Percentiles rank a stretch among this genome's conserved stretches.
phyloP scores from a whole-genome alignment of 2,888 invertebrate genomes.

The Watsonalla cultraria region DNA sequence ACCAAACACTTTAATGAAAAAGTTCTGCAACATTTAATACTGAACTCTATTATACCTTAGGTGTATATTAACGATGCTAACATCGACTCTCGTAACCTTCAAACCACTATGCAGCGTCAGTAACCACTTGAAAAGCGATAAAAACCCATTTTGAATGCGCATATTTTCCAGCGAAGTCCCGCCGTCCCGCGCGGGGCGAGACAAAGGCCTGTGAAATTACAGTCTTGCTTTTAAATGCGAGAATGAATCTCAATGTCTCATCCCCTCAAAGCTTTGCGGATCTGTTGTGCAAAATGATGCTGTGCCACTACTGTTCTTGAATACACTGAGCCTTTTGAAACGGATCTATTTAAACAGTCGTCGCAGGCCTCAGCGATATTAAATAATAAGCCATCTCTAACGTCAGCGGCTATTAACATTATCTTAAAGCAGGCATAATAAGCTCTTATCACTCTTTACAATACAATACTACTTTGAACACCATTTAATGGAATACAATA shows the following conservation, averaged over 20 bases:
- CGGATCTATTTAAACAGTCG: constrained; percentile 24
- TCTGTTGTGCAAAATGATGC: constrained; percentile 45
- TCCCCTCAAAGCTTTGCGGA: constrained; percentile 69
- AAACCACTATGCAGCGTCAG: constrained; percentile 43
- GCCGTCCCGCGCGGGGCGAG: constrained; percentile 45
- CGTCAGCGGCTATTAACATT: no score
- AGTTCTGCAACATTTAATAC: no score
- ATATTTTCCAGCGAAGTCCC: constrained; percentile 63
- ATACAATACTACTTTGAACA: not conserved
- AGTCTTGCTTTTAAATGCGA: constrained; percentile 75
- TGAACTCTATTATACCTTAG: no score
- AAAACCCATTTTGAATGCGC: constrained; percentile 73
- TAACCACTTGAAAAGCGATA: constrained; percentile 69
- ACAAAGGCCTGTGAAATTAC: constrained; percentile 76
- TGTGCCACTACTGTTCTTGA: constrained; percentile 39
- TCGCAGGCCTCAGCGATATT: not conserved
- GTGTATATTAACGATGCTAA: no score
- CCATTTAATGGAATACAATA: not conserved
- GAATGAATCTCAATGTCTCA: constrained; percentile 74
- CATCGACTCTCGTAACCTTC: not conserved
- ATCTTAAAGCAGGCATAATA: no score
- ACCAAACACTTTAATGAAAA: no score
- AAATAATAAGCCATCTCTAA: not conserved
- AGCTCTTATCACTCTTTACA: no score
- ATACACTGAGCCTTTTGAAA: constrained; percentile 39